These are phyloP conservation scores for Urocynchramus pylzowi DNA, from an alignment of 2,113 vertebrate genomes.

Conservation along the genomic window DNA sequence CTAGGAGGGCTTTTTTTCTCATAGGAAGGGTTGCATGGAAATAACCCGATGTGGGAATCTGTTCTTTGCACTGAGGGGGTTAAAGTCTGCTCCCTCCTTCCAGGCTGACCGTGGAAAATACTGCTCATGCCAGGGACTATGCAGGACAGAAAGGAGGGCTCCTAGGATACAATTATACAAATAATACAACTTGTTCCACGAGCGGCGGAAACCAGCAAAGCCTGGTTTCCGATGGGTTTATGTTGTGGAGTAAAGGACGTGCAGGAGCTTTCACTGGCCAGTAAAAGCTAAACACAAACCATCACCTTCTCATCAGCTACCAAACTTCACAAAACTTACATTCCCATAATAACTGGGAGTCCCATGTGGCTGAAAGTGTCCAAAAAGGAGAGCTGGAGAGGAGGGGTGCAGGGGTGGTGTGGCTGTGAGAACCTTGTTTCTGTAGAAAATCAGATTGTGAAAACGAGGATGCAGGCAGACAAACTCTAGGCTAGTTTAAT, in stretches of 20 bases:
- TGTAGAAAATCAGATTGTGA: background rate
- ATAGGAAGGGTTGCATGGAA: background rate
- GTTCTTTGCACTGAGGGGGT: background rate
- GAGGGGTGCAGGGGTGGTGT: background rate
- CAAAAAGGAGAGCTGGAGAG: background rate
- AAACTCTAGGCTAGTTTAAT: background rate
- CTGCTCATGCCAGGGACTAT: background rate
- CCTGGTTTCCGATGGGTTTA: background rate
- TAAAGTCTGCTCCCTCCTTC: constrained; percentile 3
- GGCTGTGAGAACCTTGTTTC: background rate
- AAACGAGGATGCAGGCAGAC: background rate
- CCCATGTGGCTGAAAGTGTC: background rate
- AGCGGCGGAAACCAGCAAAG: background rate
- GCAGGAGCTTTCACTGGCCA: background rate
- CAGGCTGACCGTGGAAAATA: constrained; percentile 49
- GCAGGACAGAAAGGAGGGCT: constrained; percentile 16
- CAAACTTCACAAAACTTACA: background rate
- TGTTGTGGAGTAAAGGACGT: background rate
- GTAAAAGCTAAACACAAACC: background rate
- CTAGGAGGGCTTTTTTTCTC: background rate
- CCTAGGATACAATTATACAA: constrained; percentile 58
- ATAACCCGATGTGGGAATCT: background rate
- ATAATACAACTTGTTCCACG: constrained; percentile 17
- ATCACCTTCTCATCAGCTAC: background rate
- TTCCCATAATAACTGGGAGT: background rate